Evolutionary conservation across 1,140 invertebrate species (phyloP), one percentile per base, ranked within the genome.

Genomic region (Homarus americanus): DNA sequence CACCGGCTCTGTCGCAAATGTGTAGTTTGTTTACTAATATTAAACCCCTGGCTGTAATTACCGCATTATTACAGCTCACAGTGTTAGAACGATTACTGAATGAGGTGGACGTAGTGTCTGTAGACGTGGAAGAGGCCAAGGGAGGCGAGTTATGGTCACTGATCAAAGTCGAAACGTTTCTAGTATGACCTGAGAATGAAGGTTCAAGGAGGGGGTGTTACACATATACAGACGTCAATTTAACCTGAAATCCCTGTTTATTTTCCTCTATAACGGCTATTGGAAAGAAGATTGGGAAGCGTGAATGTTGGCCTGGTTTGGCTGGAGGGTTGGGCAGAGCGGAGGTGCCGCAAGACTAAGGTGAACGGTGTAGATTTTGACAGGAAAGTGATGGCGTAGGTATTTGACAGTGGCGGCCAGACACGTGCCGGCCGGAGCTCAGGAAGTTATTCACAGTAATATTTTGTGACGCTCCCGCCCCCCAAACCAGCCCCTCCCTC

Each of bases 1-100:
- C 79, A 84, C 87, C 87, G 80, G 80, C 87, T 83, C 87, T 53
- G 66, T 75, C 75, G 87, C 87, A 90, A 90, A 84, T 90, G 87
- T 82, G 79, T 82, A 82, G 79, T 90, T 90, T 83, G 79, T 83
- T 90, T 78, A 78, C 80, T 78, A 83, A 75, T 83, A 79, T 40
- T 40, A 36, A 24, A 63, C 17, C 58, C 63, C 38, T 1, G 58
- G 24, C 41, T 44, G 38, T 44, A 7, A 49, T 69, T 49, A 32
- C 20, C 28, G 12, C 10, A 12, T 76, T 53, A 49, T 38, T 53
- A 12, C 41, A 32, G 17, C n/a, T 2, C 9, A 24, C 41, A 9
- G 44, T 32, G 44, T 28, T 15, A 76, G 72, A 86, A 75, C 53
- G n/a, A 75, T 49, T 17, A 44, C 24, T 28, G 28, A n/a, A 15